phyloP scores from a whole-genome alignment of 2,113 vertebrate genomes.

The Reinhardtius hippoglossoides region DNA sequence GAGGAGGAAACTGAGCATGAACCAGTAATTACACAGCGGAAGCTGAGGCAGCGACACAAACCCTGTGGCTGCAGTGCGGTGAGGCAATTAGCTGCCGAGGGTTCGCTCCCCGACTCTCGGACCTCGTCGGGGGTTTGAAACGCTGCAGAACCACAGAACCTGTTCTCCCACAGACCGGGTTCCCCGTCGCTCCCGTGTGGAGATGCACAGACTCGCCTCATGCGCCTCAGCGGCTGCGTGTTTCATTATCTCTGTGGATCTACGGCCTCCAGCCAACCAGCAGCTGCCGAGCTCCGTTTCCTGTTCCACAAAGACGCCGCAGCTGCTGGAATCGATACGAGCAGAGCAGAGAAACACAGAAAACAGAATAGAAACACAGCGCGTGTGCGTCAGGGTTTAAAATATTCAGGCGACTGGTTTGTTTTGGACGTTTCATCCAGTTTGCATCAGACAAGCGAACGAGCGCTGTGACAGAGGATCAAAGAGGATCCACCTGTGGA shows the following conservation, averaged over 20 bases:
- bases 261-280: background rate
- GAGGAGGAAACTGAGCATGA: background rate
- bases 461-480: slow-evolving; percentile 31
- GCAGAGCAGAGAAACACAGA: background rate
- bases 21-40: background rate
- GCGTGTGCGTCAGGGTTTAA: background rate
- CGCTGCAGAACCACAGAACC: background rate
- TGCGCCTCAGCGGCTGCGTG: background rate
- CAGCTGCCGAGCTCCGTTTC: background rate
- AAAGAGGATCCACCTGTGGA: slow-evolving; percentile 34
- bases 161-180: slow-evolving; percentile 21
- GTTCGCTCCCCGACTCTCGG: background rate
- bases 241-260: slow-evolving; percentile 3
- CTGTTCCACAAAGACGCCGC: slow-evolving; percentile 10
- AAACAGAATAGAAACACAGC: background rate
- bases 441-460: slow-evolving; percentile 59
- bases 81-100: background rate
- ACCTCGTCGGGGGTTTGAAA: background rate
- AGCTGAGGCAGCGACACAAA: background rate
- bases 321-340: background rate
- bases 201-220: slow-evolving; percentile 8
- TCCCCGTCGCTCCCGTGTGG: slow-evolving; percentile 6
- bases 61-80: background rate
- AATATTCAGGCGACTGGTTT: slow-evolving; percentile 8
- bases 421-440: slow-evolving; percentile 44